Evolutionary conservation across 2,113 vertebrate genomes (phyloP).

Genomic region (Poecile atricapillus): DNA sequence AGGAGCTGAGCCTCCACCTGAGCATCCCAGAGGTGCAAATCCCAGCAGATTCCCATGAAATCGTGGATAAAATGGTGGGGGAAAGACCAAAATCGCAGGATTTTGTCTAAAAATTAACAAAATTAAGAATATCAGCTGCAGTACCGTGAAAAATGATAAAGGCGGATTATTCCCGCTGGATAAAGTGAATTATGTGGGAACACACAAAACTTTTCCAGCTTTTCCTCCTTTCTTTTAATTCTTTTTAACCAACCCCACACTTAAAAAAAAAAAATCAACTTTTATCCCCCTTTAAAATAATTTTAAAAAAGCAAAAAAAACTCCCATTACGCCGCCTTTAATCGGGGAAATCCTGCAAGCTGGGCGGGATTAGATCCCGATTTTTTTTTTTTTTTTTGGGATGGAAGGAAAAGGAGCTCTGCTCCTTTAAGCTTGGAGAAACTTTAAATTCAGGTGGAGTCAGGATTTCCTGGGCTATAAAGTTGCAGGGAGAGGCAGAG

Average conservation of each 20-base stretch:
- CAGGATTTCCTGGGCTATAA: conserved; percentile 58
- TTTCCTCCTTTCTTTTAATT: background rate
- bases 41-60: background rate
- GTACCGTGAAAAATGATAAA: background rate
- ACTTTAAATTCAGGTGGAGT: conserved; percentile 55
- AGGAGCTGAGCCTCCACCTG: background rate
- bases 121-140: fast-evolving
- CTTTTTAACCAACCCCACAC: background rate
- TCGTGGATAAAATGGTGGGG: fast-evolving
- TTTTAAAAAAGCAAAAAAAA: fast-evolving
- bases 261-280: background rate
- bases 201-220: background rate
- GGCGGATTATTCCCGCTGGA: background rate
- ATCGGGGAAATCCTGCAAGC: fast-evolving
- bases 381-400: background rate
- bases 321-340: fast-evolving
- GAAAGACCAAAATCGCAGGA: background rate
- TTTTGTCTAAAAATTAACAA: background rate
- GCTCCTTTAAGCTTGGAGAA: conserved; percentile 52
- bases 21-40: background rate
- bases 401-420: conserved; percentile 13
- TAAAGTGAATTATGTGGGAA: background rate
- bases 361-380: fast-evolving
- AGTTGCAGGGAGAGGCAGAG: conserved; percentile 35
- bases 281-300: background rate